Evolutionary conservation across 2,797 vertebrate genomes (phyloP), one percentile per base, ranked within the genome.

Genomic region (Apodemus agrarius): DNA sequence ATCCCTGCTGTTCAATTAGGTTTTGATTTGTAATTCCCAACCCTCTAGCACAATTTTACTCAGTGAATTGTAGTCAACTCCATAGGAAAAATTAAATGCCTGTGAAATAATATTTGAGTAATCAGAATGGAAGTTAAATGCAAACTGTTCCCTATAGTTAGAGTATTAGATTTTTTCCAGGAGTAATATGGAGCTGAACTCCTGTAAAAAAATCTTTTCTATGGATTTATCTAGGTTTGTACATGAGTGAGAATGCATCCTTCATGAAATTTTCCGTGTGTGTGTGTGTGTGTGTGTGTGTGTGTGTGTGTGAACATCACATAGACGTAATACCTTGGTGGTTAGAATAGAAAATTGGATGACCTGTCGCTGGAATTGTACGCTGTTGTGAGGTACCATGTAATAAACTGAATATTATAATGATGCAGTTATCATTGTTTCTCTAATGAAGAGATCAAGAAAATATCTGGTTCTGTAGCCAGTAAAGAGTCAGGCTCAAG

Each of bases 51-150:
- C 43, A 83, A 59, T 89, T 91, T 96, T 89, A 92, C 76, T 95
- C 83, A 89, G 40, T 69, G 12, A 89, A 86, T 83, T 94, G 7
- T 52, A 90, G 46, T 85, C 67, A 88, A 24, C 40, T 80, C 63
- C 54, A 43, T 19, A 78, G 91, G 92, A 93, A 76, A 93, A 94
- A 95, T 84, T 92, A 95, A 95, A 92, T 92, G 89, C 83, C 75
- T 95, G 43, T 83, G 69, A 93, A 95, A 91, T 88, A 78, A 87
- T 96, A 65, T n/a, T 86, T 97, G 92, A 94, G 34, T 81, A 89
- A 93, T 63, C 67, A 40, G 40, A 90, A 82, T 19, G 40, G 37
- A 94, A 67, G 72, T 22, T 82, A 91, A 85, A 76, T 92, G 43
- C 31, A 76, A 29, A 46, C 21, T 14, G 14, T 89, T 92, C 6